Evolutionary conservation across 2,888 invertebrate genomes (phyloP), one percentile per base, ranked within the genome.

Genomic region (Apotomis capreana): DNA sequence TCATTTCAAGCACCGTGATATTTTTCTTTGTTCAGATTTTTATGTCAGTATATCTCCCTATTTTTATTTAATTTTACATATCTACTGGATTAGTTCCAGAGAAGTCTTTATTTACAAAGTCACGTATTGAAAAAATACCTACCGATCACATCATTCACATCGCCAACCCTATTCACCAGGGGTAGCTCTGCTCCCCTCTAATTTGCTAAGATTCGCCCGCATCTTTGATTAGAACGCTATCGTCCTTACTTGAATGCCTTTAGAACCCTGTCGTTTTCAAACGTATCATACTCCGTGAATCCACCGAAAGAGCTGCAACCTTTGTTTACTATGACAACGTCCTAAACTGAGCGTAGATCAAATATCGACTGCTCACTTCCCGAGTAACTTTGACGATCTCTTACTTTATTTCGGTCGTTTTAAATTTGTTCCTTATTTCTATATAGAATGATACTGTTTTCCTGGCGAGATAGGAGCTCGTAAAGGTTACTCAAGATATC

Each of bases 161-260:
- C 61, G 80, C 5, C 87, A 91, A 74, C 92, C 92, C 92, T 92
- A 80, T n/a, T 12, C 13, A 54, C 68, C 75, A 76, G 81, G 87
- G 89, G 86, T 79, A 75, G 76, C 83, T 85, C 89, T 91, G 76
- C 83, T 85, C 89, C 92, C 92, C 86, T 81, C 83, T 89, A 92
- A 92, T 93, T 93, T 90, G 90, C 87, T 90, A 92, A 92, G 92
- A 92, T 90, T 88, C 91, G 79, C 92, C 92, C 92, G 92, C 92
- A 93, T 93, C 92, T 92, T 92, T 92, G 91, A 92, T 92, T 91
- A 91, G 85, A 83, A 89, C 89, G 88, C 87, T 88, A 84, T 68
- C 52, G 58, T 68, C 59, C 67, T 51, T 46, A 62, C 13, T 57
- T 59, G 40, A 68, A 58, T 59, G 15, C 49, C 49, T 37, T 59